Evolutionary conservation across 2,113 vertebrate genomes (phyloP).

Genomic region (Cathartes aura): DNA sequence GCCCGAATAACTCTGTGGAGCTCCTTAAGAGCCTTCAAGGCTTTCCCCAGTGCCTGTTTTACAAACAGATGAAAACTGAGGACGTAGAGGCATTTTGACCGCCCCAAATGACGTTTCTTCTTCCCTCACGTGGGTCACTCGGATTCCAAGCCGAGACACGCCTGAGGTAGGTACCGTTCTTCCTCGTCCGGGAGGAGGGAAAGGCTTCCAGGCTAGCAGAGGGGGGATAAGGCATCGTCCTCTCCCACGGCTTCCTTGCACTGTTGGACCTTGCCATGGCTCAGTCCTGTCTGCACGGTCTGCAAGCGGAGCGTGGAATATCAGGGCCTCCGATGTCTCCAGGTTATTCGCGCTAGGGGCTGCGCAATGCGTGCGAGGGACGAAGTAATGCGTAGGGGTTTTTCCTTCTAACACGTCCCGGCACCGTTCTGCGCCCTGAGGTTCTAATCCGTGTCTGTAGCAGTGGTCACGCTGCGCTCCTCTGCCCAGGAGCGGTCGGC

Average conservation of each 20-base stretch:
- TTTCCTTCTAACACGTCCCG: not conserved
- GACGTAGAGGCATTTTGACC: not conserved
- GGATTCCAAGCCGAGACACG: not conserved
- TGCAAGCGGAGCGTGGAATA: fast-evolving
- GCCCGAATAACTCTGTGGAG: fast-evolving
- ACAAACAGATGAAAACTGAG: not conserved
- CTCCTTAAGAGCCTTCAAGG: not conserved
- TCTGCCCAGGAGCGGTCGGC: not conserved
- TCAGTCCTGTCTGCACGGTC: not conserved
- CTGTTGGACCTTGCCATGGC: not conserved
- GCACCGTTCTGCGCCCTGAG: not conserved
- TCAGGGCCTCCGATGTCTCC: fast-evolving
- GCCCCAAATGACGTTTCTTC: not conserved
- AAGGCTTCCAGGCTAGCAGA: not conserved
- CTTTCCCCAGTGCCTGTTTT: not conserved
- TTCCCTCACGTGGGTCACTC: not conserved
- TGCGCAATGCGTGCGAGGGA: not conserved
- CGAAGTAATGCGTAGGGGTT: fast-evolving
- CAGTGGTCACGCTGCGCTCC: fast-evolving
- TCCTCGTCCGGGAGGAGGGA: not conserved
- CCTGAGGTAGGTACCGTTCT: not conserved
- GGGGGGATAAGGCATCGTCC: not conserved
- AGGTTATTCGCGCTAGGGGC: not conserved
- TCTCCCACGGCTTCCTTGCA: fast-evolving
- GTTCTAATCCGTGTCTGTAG: fast-evolving